Base-by-base conservation (phyloP, 1,140 invertebrate genomes). In the Proales similis region DNA sequence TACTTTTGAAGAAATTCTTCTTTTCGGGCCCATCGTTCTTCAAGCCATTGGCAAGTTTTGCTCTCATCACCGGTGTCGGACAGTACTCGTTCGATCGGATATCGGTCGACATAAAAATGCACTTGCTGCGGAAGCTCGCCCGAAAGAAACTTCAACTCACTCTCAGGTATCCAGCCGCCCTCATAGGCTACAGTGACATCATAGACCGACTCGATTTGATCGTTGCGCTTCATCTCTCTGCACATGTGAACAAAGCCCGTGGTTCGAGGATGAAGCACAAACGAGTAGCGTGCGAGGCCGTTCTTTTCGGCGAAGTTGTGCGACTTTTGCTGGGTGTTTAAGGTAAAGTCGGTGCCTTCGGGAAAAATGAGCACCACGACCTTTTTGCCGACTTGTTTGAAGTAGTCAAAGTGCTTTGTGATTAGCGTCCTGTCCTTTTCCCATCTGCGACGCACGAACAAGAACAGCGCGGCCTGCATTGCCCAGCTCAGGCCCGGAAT, bases 321-420 rank as follows among this genome's bases (percentile, higher is more conserved):
- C 64, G 87, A 90, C 49, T 81, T 83, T 30, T 72, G 74, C 65
- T 82, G 83, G 48, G 85, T 87, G 26, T 75, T 78, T n/a, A 75
- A 73, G 17, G 85, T 86, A 22, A 90, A 76, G 73, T 91, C 86
- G 0, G 88, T 91, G 2, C 89, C 88, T 76, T 91, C 88, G 0
- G 88, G 88, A 70, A 90, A 92, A 61, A 92, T 78, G 12, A 90
- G 75, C 24, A 76, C 73, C 68, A 64, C 38, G 33, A 45, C 30
- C 32, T 60, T 81, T 66, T 82, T 81, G 11, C 79, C 70, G 6
- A 86, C 73, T 49, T 67, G 63, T 27, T 81, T 76, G 65, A 88
- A 82, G 72, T 90, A 89, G 68, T 86, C 80, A 11, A 88, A 72
- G 27, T 84, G 82, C 49, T 81, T 79, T 9, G 79, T 77, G 33